These are phyloP conservation scores for Hydroisotoma schaefferi DNA, from an alignment of 2,888 invertebrate genomes.

Conservation along the genomic window DNA sequence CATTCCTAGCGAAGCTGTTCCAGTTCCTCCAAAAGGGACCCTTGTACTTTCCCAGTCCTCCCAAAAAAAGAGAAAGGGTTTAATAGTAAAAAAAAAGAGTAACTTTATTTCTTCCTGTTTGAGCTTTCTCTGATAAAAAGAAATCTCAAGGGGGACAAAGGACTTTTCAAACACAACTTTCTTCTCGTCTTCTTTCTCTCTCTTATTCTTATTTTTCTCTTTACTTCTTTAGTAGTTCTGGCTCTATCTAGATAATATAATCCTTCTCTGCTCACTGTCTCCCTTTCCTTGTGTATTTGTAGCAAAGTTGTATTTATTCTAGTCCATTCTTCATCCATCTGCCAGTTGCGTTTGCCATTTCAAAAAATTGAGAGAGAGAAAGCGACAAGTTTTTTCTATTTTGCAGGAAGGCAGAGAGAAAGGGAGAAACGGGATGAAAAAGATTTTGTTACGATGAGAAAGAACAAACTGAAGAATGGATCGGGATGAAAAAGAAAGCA, in stretches of 20 bases:
- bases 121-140: not conserved
- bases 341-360: not conserved
- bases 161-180: not conserved
- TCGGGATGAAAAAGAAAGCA: no score
- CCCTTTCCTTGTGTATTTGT: no score
- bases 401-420: not conserved
- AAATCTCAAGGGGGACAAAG: conserved; percentile 4
- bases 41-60: no score
- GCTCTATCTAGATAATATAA: no score
- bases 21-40: no score
- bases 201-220: no score
- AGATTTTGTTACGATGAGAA: conserved; percentile 12
- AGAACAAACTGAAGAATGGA: no score
- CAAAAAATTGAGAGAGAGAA: not conserved
- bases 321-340: not conserved
- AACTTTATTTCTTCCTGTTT: conserved; percentile 14
- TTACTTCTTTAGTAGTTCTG: no score
- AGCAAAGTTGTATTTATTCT: conserved; percentile 4
- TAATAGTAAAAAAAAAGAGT: conserved; percentile 2
- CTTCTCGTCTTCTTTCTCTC: not conserved
- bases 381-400: not conserved
- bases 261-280: no score
- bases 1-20: no score
- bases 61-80: not conserved
- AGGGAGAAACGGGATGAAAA: conserved; percentile 7